A percentile compares a stretch with the other conserved stretches of the same genome.
These are phyloP conservation scores for Orgyia antiqua DNA, from an alignment of 2,888 invertebrate genomes.

Conservation along the genomic window DNA sequence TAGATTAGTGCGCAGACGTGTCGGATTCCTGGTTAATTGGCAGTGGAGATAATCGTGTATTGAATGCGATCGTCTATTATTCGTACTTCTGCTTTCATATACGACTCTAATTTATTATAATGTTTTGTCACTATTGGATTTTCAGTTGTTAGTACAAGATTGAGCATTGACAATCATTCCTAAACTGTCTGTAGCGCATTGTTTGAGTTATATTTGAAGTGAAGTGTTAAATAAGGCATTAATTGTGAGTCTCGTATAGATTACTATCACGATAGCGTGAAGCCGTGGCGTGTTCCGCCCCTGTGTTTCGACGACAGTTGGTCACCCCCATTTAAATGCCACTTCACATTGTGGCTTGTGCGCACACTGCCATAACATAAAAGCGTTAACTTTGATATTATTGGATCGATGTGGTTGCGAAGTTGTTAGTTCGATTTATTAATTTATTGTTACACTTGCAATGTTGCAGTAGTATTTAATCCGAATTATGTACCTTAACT, in stretches of 20 bases:
- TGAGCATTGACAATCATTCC: too few relatives aligned
- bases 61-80: conserved; percentile 36
- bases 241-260: conserved; percentile 67
- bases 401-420: conserved; percentile 33
- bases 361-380: conserved; percentile 59
- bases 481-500: too few relatives aligned
- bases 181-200: conserved; percentile 20
- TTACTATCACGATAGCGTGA: conserved; percentile 70
- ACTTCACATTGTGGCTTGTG: conserved; percentile 76
- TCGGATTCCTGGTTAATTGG: conserved; percentile 76
- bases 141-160: too few relatives aligned
- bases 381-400: conserved; percentile 55
- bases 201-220: conserved; percentile 36
- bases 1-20: conserved; percentile 77
- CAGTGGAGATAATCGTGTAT: conserved; percentile 67
- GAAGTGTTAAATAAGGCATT: conserved; percentile 66
- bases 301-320: conserved; percentile 72
- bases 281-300: conserved; percentile 67
- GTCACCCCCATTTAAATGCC: conserved; percentile 74
- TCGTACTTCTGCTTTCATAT: conserved; percentile 15
- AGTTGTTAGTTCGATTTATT: too few relatives aligned
- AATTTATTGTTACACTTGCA: too few relatives aligned
- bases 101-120: conserved; percentile 4
- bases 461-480: too few relatives aligned
- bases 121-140: conserved; percentile 4